phyloP scores from a whole-genome alignment of 2,113 vertebrate species.

The Maccullochella peelii region DNA sequence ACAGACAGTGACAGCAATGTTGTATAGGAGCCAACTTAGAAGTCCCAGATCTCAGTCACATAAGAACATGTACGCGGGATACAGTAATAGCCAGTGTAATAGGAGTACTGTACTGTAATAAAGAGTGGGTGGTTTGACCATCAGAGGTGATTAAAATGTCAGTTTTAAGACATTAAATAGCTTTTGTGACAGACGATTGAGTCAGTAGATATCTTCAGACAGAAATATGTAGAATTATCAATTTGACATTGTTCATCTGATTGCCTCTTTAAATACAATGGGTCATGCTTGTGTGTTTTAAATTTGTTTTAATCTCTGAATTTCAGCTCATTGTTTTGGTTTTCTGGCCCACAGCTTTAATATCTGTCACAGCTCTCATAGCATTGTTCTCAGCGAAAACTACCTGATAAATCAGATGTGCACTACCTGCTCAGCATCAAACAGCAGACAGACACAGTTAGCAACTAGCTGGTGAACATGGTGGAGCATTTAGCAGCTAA shows the following conservation, averaged over 20 bases:
- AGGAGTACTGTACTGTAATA: neutral
- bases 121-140: neutral
- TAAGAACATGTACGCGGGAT: neutral
- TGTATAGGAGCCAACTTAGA: constrained; percentile 16
- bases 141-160: constrained; percentile 8
- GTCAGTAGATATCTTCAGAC: neutral
- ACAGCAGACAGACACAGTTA: neutral
- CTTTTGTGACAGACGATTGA: neutral
- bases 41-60: neutral
- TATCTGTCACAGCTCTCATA: no score
- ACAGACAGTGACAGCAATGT: neutral
- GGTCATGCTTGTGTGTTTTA: neutral
- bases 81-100: neutral
- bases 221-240: neutral
- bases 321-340: no score
- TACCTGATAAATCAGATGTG: no score
- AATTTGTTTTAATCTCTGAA: neutral
- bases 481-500: constrained; percentile 13
- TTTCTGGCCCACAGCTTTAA: no score
- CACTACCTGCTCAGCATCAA: neutral
- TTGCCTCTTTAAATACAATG: neutral
- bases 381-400: no score
- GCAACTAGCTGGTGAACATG: constrained; percentile 8
- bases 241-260: no score
- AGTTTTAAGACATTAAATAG: neutral